These are phyloP conservation scores for Coturnix japonica DNA, from an alignment of 2,113 vertebrate genomes.

Conservation along the genomic window DNA sequence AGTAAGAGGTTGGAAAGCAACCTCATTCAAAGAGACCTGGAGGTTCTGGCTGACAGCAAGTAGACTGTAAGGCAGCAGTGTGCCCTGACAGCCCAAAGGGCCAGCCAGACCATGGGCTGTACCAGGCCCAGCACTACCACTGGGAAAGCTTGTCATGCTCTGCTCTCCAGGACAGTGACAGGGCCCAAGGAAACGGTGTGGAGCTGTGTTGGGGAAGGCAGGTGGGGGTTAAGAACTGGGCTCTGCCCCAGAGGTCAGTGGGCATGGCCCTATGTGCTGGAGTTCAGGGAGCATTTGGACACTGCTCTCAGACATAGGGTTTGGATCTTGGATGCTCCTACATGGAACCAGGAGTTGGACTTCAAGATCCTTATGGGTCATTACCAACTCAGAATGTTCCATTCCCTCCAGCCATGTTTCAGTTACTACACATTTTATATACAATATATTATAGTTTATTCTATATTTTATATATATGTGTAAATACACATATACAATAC, in stretches of 20 bases:
- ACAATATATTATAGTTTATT: too few species aligned
- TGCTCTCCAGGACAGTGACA: background rate
- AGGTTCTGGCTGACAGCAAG: background rate
- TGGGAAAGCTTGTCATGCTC: background rate
- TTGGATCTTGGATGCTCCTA: background rate
- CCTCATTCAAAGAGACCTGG: background rate
- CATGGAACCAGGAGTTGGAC: background rate
- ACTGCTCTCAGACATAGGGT: background rate
- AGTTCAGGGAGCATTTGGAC: background rate
- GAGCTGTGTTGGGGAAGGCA: background rate
- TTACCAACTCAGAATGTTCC: background rate
- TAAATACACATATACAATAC: background rate
- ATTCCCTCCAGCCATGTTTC: background rate
- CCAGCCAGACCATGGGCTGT: background rate
- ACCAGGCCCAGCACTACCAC: background rate
- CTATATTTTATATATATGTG: too few species aligned
- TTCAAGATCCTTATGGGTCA: background rate
- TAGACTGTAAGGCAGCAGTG: background rate
- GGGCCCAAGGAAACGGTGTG: background rate
- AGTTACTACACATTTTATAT: background rate
- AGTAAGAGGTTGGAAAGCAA: background rate
- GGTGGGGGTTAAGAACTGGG: background rate
- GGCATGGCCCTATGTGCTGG: background rate
- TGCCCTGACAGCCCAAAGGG: background rate
- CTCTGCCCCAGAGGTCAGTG: background rate